These are phyloP conservation scores for Nymphalis io DNA, from an alignment of 1,140 invertebrate species.

Conservation along the genomic window DNA sequence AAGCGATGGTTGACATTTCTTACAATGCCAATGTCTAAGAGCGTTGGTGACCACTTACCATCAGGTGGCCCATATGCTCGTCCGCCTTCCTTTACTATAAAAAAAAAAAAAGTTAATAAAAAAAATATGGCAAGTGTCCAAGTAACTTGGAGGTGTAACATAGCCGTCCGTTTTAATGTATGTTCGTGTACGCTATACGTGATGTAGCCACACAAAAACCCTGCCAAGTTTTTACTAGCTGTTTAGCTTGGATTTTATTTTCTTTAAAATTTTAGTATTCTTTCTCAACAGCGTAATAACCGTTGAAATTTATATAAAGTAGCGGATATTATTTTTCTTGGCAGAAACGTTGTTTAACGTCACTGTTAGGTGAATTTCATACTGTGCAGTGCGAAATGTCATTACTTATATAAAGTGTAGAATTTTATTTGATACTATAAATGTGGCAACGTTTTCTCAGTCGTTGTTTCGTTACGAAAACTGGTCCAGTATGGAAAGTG, in stretches of 20 bases:
- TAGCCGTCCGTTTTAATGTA: constrained; percentile 38
- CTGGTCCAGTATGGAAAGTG: neutral
- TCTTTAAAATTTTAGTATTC: constrained; percentile 40
- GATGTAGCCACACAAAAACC: constrained; percentile 37
- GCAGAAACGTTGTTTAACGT: constrained; percentile 28
- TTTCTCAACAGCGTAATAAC: constrained; percentile 38
- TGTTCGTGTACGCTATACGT: constrained; percentile 43
- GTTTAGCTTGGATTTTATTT: constrained; percentile 50
- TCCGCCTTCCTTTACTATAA: no score
- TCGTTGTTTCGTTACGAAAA: constrained; percentile 1
- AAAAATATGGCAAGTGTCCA: constrained; percentile 39
- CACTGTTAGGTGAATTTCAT: constrained; percentile 16
- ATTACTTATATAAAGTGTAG: no score
- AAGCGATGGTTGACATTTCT: no score
- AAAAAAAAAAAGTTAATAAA: constrained; percentile 40
- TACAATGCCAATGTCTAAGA: no score
- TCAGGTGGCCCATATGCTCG: no score
- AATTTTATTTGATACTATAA: neutral
- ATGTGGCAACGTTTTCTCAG: neutral
- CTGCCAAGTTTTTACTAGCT: constrained; percentile 49
- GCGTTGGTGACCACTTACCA: no score
- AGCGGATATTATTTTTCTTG: constrained; percentile 43
- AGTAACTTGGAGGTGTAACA: constrained; percentile 38
- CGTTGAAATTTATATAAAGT: constrained; percentile 44
- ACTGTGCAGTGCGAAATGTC: constrained; percentile 9